Evolutionary conservation across 2,113 vertebrate genomes (phyloP).

Genomic region (Psephotus haematonotus): DNA sequence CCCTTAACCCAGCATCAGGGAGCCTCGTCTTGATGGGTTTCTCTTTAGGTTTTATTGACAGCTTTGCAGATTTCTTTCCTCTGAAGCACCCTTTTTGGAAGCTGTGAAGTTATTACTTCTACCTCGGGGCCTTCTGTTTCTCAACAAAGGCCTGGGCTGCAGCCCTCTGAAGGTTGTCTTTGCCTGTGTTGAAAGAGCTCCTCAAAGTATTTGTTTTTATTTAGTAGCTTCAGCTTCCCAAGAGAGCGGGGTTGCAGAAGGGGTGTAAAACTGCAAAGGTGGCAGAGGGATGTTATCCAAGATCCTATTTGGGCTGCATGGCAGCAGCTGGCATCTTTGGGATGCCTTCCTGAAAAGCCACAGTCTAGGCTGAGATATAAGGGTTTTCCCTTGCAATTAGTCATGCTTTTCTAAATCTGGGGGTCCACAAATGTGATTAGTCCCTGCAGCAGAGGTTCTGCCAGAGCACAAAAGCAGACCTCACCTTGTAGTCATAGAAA

Average conservation of each 20-base stretch:
- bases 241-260: not conserved
- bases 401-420: not conserved
- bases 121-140: slow-evolving; percentile 20
- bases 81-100: slow-evolving; percentile 49
- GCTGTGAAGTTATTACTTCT: slow-evolving; percentile 28
- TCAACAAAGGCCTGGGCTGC: slow-evolving; percentile 2
- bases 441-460: not conserved
- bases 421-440: too few relatives aligned
- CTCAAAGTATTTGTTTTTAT: slow-evolving; percentile 48
- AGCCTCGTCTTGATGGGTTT: slow-evolving; percentile 3
- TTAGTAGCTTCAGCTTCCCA: slow-evolving; percentile 10
- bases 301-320: not conserved
- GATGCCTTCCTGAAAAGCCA: not conserved
- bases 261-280: not conserved
- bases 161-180: slow-evolving; percentile 34
- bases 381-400: not conserved
- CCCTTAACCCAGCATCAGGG: not conserved
- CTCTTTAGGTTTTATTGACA: slow-evolving; percentile 57
- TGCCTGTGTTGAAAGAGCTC: slow-evolving; percentile 33
- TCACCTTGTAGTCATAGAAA: not conserved
- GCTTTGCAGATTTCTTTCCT: slow-evolving; percentile 45
- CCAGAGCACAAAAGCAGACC: not conserved
- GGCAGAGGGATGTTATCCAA: not conserved
- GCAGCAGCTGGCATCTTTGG: not conserved
- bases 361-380: not conserved